Evolutionary conservation across 1,140 invertebrate genomes (phyloP), one percentile per base, ranked within the genome.

Genomic region (Laupala kohalensis): DNA sequence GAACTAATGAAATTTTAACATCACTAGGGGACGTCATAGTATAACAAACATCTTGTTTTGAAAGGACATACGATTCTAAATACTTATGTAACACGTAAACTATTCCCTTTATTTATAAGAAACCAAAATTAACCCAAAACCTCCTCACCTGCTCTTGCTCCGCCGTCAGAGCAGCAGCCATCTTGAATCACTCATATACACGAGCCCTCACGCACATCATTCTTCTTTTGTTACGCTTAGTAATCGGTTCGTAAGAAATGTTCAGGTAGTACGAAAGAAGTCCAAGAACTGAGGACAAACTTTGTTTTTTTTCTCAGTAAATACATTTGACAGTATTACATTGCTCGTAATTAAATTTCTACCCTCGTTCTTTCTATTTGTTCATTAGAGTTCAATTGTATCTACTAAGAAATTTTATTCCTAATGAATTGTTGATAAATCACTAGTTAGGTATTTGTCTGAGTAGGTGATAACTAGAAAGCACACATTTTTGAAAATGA

Each of bases 121-220:
- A 23, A 30, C 67, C 27, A 65, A 65, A 70, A 71, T 67, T 68
- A 77, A 75, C 73, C 75, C 72, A 73, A 77, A 74, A 76, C 75
- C 77, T 73, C 83, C 84, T 86, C 79, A 89, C 88, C 86, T 86
- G 84, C 78, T 89, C 87, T 79, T 89, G 87, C 79, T 89, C 87
- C 78, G 85, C 83, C 78, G 86, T 87, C 81, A 88, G 82, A 77
- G 84, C 83, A 81, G 86, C 84, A 82, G 86, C 86, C 88, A 89
- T 88, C 75, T 81, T 84, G 79, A 75, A 78, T n/a, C n/a, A 77
- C 27, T 62, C 37, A 19, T 71, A 67, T 29, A 65, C 74, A 65
- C 70, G 30, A 69, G 19, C 37, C 19, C 37, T 9, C 9, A 66
- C 65, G 65, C 65, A 25, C 25, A 2, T 4, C n/a, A 2, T 0